phyloP scores from a whole-genome alignment of 2,797 vertebrate species.

The Anguilla megastoma region DNA sequence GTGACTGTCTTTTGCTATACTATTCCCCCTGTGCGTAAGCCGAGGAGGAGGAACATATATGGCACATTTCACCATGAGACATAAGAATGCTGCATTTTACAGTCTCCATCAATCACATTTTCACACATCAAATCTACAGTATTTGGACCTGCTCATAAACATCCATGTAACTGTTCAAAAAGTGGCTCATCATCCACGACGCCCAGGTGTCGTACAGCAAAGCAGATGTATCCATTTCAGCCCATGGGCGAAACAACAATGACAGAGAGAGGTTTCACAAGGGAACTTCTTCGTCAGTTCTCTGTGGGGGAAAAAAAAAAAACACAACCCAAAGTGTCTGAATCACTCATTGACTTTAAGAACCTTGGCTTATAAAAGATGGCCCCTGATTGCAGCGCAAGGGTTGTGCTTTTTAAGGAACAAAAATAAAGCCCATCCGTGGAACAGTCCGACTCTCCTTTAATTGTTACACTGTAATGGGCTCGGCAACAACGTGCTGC shows the following conservation, averaged over 20 bases:
- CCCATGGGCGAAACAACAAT: neutral
- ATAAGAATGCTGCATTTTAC: neutral
- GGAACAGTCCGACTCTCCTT: neutral
- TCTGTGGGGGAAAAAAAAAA: conserved; percentile 1
- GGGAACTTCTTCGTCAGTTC: conserved; percentile 11
- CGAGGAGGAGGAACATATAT: neutral
- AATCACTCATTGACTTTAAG: conserved; percentile 17
- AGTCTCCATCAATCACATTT: neutral
- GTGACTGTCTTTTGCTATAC: neutral
- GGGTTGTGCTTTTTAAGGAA: conserved; percentile 18
- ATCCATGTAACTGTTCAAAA: neutral
- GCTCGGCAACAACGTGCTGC: neutral
- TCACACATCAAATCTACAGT: neutral
- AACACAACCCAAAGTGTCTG: neutral
- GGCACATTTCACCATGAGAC: too few relatives aligned
- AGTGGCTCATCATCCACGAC: neutral
- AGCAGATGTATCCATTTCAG: neutral
- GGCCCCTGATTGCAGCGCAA: conserved; percentile 12
- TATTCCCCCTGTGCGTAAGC: neutral
- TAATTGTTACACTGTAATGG: conserved; percentile 22
- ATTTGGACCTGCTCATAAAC: neutral
- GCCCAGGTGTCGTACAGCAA: neutral
- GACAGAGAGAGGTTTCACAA: conserved; percentile 8
- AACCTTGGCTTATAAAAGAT: neutral
- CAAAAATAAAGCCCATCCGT: conserved; percentile 18